phyloP scores from a whole-genome alignment of 1,140 invertebrate genomes.

The Theocolax elegans region DNA sequence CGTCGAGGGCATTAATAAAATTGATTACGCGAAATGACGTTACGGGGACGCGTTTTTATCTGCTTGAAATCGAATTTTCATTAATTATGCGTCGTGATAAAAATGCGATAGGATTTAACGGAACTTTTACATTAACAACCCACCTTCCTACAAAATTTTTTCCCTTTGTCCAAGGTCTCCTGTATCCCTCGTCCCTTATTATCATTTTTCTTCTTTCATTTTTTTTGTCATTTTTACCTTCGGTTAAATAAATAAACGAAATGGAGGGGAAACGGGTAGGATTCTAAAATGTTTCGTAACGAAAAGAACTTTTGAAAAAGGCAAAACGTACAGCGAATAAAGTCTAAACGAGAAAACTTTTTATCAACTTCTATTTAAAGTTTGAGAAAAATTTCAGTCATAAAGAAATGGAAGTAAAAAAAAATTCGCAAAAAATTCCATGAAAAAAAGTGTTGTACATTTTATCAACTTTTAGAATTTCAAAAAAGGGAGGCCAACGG shows the following conservation, averaged over 20 bases:
- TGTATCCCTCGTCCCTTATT: too few species aligned
- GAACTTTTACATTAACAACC: constrained; percentile 26
- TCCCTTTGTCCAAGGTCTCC: neutral
- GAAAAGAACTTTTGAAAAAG: neutral
- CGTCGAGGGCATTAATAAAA: constrained; percentile 18
- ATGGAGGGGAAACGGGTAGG: neutral
- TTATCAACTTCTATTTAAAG: constrained; percentile 35
- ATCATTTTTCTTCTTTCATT: too few species aligned
- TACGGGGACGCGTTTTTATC: constrained; percentile 12
- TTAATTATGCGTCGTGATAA: constrained; percentile 29
- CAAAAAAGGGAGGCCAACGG: neutral
- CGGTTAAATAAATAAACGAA: constrained; percentile 15
- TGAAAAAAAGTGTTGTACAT: constrained; percentile 20
- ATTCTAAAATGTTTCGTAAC: constrained; percentile 11
- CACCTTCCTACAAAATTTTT: neutral
- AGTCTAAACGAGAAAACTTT: constrained; percentile 35
- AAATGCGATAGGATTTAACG: constrained; percentile 10
- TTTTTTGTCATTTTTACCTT: neutral
- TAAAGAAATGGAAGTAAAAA: constrained; percentile 24
- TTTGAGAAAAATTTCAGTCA: constrained; percentile 26
- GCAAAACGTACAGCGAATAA: constrained; percentile 16
- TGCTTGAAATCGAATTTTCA: constrained; percentile 22
- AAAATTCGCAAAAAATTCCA: constrained; percentile 14
- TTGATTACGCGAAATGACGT: constrained; percentile 23
- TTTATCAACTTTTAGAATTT: constrained; percentile 25